Evolutionary conservation across 2,113 vertebrate genomes (phyloP), one percentile per base, ranked within the genome.

Genomic region (Chamaetylas fuelleborni): DNA sequence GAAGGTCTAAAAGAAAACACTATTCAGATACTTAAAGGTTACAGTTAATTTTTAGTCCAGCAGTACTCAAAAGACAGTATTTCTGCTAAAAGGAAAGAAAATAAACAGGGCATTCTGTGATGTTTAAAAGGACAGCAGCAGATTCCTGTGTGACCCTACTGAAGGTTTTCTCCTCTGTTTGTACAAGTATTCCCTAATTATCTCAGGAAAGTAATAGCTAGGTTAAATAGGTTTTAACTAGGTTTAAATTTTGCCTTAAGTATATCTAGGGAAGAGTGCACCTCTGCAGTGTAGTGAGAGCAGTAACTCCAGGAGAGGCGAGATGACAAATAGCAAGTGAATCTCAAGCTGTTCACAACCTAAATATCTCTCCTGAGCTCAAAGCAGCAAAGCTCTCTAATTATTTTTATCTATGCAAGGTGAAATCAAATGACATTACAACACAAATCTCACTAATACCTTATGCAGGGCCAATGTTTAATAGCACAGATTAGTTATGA

Each of bases 21-120:
- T 62, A 31, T 62, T 90, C 42, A 81, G 72, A 81, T 24, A 81
- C 47, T 66, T 54, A 38, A 66, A 77, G 47, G 84, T 51, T 86
- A 71, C 65, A 53, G 70, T 77, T 92, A 95, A 90, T 79, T 80
- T 85, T n/a, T 45, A 67, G 73, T 77, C 90, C 62, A 91, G 42
- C n/a, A 42, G 22, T 6, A 48, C 36, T 72, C 43, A 42, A 45
- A 81, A 89, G 23, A 65, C 50, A 81, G 43, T 12, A 58, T 70
- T 92, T 80, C 34, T 65, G n/a, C 34, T 42, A 31, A 45, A 86
- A 62, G 25, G 19, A 67, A 92, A 69, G 25, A 81, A 95, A 94
- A 94, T 26, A 91, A 94, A 82, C n/a, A 81, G 45, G 3, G 38
- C 20, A 69, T 43, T 18, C 70, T 53, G 57, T 31, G 69, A 80